Base-by-base conservation (phyloP, 2,888 invertebrate species). In the Acleris holmiana region DNA sequence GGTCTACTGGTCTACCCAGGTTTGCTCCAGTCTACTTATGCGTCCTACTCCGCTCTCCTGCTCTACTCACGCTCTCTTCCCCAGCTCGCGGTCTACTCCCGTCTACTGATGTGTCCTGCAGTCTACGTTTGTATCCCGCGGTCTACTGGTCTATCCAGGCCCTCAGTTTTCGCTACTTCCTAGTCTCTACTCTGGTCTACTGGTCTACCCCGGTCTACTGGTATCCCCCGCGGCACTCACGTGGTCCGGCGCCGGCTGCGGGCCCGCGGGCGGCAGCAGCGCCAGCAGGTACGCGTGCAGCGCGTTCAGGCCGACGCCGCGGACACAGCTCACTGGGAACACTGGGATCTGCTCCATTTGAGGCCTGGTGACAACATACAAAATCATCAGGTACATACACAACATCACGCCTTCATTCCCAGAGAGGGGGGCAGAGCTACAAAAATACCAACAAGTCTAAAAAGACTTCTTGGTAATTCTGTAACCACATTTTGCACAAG, bases 261-360 rank as follows among this genome's bases (percentile, higher is more conserved):
- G 93, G 78, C 93, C 91, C 4, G 94, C 94, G 1, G 96, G 96
- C 8, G 95, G 94, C 49, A 98, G 93, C 19, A 98, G 72, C 2
- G 89, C 96, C 79, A 98, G 95, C 18, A 99, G 94, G 84, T 98
- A 98, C 67, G 95, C 96, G 70, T 96, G 96, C 21, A 99, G 93
- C 10, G 97, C 93, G 76, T 96, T 95, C 29, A 98, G 89, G 0
- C 98, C 98, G 61, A 94, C 93, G 0, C 99, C 99, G 0, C 95
- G 96, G 0, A 99, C 99, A 80, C 97, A 97, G 23, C 98, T 98
- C 51, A 99, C 96, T 58, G 95, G 96, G 83, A 98, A 97, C 77
- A 98, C 96, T 0, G 98, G 97, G 17, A 86, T 73, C 6, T 70
- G 70, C 0, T 76, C 74, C 21, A 67, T 23, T 61, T 94, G 93